Conservation (phyloP, 1,140 invertebrate species). For the Drosophila azteca region DNA sequence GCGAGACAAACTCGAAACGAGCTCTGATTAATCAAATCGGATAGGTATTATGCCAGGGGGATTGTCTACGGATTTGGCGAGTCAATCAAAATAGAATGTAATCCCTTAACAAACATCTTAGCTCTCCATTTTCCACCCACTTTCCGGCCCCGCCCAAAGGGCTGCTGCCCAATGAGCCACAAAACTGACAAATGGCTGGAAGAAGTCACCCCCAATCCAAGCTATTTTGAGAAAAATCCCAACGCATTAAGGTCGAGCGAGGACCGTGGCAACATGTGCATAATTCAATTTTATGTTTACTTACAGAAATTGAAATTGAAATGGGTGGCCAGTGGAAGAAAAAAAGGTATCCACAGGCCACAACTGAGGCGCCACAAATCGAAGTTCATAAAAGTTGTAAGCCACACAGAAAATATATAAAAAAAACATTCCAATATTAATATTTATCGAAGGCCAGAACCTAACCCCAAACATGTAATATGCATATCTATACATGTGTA, state of each 20-base stretch:
- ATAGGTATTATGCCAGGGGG: constrained; percentile 28
- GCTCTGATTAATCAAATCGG: constrained; percentile 56
- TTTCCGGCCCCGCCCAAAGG: no score
- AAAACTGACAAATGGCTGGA: constrained; percentile 53
- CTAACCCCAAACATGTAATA: constrained; percentile 41
- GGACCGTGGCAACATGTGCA: constrained; percentile 35
- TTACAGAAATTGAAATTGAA: constrained; percentile 71
- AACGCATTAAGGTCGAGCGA: constrained; percentile 15
- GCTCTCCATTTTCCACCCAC: constrained; percentile 12
- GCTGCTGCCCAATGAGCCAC: constrained; percentile 59
- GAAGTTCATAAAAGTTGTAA: constrained; percentile 53
- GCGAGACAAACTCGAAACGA: constrained; percentile 26
- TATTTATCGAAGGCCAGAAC: constrained; percentile 53
- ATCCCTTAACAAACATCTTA: constrained; percentile 24
- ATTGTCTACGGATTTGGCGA: constrained; percentile 11
- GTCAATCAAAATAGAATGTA: constrained; percentile 12
- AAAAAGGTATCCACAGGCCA: not conserved
- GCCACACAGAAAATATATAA: constrained; percentile 16
- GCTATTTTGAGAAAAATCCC: constrained; percentile 35
- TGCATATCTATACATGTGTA: not conserved
- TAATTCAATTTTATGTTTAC: constrained; percentile 75
- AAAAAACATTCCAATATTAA: constrained; percentile 53
- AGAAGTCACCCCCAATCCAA: not conserved
- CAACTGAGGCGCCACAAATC: constrained; percentile 32
- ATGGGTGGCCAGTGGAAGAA: constrained; percentile 39